Percentiles rank a stretch among this genome's conserved stretches.
Conservation (phyloP, 2,888 invertebrate species). For the Hypselothyrea guttata region DNA sequence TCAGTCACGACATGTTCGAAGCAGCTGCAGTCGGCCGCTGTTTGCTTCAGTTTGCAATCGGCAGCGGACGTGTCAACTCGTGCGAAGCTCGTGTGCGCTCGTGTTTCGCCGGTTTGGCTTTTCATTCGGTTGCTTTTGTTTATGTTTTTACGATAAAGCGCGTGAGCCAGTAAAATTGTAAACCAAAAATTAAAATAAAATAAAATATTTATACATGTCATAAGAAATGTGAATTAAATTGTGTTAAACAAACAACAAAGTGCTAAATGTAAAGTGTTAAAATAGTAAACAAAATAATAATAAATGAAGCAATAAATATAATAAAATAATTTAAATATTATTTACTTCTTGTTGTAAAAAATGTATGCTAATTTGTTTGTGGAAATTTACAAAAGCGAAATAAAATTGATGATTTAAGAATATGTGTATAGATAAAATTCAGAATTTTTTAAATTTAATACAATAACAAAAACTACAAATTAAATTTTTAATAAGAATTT, state of each 20-base stretch:
- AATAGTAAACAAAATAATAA: constrained; percentile 1
- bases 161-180: constrained; percentile 38
- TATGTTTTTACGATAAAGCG: constrained; percentile 38
- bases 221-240: background rate
- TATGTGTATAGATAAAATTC: too few species aligned
- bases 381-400: too few species aligned
- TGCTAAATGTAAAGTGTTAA: constrained; percentile 18
- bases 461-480: too few species aligned
- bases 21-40: background rate
- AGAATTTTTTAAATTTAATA: too few species aligned
- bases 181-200: constrained; percentile 5
- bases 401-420: too few species aligned
- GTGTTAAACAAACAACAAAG: constrained; percentile 5
- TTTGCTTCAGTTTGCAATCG: constrained; percentile 32
- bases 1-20: too few species aligned
- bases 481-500: too few species aligned
- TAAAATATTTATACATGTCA: background rate
- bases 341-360: too few species aligned
- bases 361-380: too few species aligned
- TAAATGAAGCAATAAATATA: background rate
- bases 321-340: too few species aligned
- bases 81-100: constrained; percentile 2
- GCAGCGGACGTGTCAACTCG: constrained; percentile 26
- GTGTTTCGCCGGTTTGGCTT: constrained; percentile 35
- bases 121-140: constrained; percentile 41